These are phyloP conservation scores for Heliconius ethilla DNA, from an alignment of 2,888 invertebrate species.

Conservation along the genomic window DNA sequence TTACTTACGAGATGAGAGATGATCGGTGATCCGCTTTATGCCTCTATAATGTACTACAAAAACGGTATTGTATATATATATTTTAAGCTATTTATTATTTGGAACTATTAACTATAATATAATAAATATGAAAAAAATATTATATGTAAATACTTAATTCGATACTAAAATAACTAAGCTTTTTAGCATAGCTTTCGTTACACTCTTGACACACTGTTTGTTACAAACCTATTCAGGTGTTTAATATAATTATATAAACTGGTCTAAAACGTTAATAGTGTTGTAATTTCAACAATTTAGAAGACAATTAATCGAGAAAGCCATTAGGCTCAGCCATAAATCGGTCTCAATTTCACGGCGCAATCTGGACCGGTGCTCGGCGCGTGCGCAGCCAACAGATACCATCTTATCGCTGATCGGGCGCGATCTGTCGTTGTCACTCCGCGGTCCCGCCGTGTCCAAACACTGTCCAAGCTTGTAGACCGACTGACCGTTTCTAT, in stretches of 20 bases:
- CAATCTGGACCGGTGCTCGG: conserved; percentile 59
- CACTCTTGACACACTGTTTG: background rate
- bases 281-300: conserved; percentile 49
- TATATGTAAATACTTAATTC: background rate
- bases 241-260: conserved; percentile 34
- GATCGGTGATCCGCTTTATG: conserved; percentile 58
- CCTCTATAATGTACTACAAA: conserved; percentile 37
- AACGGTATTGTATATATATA: conserved; percentile 27
- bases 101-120: conserved; percentile 3
- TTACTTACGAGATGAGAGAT: conserved; percentile 64
- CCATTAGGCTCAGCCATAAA: conserved; percentile 61
- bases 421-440: conserved; percentile 66
- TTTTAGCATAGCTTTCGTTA: no score
- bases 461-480: conserved; percentile 62
- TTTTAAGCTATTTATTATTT: conserved; percentile 19
- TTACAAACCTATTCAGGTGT: background rate
- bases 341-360: conserved; percentile 66
- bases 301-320: conserved; percentile 60
- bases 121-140: background rate
- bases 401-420: conserved; percentile 67
- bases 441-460: conserved; percentile 59
- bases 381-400: conserved; percentile 67
- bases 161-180: background rate
- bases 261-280: conserved; percentile 40
- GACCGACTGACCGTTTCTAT: conserved; percentile 42